Conservation (phyloP, 2,888 invertebrate species). For the Diadegma fenestrale region DNA sequence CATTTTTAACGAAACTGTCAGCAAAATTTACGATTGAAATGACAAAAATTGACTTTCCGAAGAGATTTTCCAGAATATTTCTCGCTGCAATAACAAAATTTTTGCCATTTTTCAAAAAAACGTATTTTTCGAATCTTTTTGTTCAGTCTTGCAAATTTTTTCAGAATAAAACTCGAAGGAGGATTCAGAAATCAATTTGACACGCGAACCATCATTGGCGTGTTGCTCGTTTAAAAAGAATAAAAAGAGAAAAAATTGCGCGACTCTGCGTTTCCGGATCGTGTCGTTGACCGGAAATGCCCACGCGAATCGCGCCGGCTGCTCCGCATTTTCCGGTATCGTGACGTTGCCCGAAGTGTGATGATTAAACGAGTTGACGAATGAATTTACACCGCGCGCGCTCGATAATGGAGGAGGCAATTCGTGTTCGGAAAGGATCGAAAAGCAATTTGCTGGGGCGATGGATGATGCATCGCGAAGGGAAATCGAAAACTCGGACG, state of each 20-base stretch:
- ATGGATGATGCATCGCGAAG: constrained; percentile 29
- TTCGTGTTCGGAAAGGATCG: neutral
- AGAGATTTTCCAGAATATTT: too few relatives aligned
- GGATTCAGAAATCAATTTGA: neutral
- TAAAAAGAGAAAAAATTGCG: constrained; percentile 27
- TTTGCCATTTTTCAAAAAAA: too few relatives aligned
- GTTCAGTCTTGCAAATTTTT: too few relatives aligned
- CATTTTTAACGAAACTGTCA: too few relatives aligned
- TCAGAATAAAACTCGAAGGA: neutral
- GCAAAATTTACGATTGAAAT: too few relatives aligned
- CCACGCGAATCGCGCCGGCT: constrained; percentile 50
- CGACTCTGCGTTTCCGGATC: constrained; percentile 23
- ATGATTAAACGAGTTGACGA: constrained; percentile 48
- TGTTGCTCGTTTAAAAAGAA: neutral
- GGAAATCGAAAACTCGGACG: constrained; percentile 54
- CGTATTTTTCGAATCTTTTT: too few relatives aligned
- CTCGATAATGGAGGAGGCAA: constrained; percentile 47
- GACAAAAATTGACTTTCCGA: too few relatives aligned
- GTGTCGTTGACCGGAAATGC: constrained; percentile 47
- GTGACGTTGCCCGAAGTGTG: constrained; percentile 19
- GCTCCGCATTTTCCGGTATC: constrained; percentile 50
- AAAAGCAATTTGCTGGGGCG: constrained; percentile 35
- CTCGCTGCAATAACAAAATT: too few relatives aligned
- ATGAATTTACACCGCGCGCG: constrained; percentile 44
- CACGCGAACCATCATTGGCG: neutral